Evolutionary conservation across 2,797 vertebrate genomes (phyloP), one percentile per base, ranked within the genome.

Genomic region (Synanceia verrucosa): DNA sequence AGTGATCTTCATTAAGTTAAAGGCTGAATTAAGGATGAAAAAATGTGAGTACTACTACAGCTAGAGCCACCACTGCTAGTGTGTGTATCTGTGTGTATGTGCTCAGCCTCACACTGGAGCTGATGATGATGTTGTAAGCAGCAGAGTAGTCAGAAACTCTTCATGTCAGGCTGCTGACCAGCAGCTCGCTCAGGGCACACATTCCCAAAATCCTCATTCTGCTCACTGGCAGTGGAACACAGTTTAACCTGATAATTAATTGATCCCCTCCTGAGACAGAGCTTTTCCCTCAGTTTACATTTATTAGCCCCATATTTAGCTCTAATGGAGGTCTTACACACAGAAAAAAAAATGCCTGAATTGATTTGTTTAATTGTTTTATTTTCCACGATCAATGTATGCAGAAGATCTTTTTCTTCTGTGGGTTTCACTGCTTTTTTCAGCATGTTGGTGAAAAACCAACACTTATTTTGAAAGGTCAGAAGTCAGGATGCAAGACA

Each of bases 71-170:
- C 6, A 14, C 18, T 29, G 11, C 5, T 10, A 14, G 16, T 9
- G 18, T 64, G 8, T 53, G 14, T 21, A 6, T 41, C 13, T 18
- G 36, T 31, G 23, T 21, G 28, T 4, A n/a, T 3, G 9, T 57
- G 58, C 46, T 50, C 46, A 18, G n/a, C 14, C 26, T 53, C 39
- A 29, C 58, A 14, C 29, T 26, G 11, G 6, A 8, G 37, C 21
- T 19, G 29, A 28, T 39, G 37, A 6, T 18, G 53, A 37, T 31
- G 52, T 1, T 44, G 37, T 59, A 19, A 26, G 47, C n/a, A 11
- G 16, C 26, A 9, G 16, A 31, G 46, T 19, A 64, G 60, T 70
- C 60, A 55, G 66, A 50, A 66, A 41, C 56, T 61, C 63, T 62
- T 57, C n/a, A 43, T 43, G 6, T 56, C 50, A 31, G 29, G 43